Conservation (phyloP, 2,113 vertebrate species). For the Puma concolor region DNA sequence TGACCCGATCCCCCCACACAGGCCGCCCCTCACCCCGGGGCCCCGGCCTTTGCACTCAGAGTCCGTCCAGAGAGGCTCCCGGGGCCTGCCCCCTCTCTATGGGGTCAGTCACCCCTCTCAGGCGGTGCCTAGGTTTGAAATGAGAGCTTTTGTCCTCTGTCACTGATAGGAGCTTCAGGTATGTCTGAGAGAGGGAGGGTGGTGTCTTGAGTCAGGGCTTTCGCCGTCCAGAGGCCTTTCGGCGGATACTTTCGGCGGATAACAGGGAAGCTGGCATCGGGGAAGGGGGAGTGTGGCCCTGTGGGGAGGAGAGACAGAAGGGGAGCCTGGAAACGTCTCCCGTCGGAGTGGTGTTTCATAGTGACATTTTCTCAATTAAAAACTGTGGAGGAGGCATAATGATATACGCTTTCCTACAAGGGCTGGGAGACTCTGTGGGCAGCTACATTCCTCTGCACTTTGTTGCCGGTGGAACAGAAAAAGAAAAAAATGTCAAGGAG, state of each 20-base stretch:
- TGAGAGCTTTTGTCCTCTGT: neutral
- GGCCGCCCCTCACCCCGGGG: neutral
- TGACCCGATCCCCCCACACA: neutral
- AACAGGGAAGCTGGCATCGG: neutral
- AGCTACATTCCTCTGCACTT: conserved; percentile 1
- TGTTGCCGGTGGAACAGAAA: neutral
- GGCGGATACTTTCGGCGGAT: neutral
- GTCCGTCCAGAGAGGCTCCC: neutral
- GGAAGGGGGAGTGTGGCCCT: neutral
- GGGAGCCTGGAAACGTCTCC: neutral
- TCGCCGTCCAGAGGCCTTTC: neutral
- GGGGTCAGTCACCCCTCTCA: neutral
- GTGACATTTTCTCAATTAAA: conserved; percentile 46
- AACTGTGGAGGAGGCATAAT: conserved; percentile 3
- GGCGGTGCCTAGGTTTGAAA: neutral
- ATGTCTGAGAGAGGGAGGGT: neutral
- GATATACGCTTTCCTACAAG: neutral
- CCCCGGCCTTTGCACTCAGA: neutral
- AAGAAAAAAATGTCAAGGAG: neutral
- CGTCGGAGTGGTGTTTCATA: conserved; percentile 14
- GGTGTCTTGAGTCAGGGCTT: neutral
- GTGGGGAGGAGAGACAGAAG: neutral
- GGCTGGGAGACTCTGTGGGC: neutral
- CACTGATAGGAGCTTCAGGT: neutral
- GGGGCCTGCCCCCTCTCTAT: neutral